Base-by-base conservation (phyloP, 1,140 invertebrate species). In the Melipona quadrifasciata region DNA sequence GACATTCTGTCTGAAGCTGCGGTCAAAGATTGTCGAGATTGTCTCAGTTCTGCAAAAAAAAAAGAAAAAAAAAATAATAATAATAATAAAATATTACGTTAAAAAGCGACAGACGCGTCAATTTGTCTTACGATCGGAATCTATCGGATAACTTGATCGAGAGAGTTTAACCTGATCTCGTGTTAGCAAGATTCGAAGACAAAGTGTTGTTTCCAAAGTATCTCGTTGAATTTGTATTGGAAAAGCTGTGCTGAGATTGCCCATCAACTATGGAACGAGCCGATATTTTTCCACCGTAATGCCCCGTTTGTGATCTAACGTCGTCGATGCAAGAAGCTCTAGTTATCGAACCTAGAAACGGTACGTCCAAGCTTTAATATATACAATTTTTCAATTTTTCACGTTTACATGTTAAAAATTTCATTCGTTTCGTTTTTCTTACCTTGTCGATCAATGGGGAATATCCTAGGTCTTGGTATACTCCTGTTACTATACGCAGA, bases 401-500 rank as follows among this genome's bases (percentile, higher is more conserved):
- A 47, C 8, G 47, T 51, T 75, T 77, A 61, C n/a, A 61, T 4
- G 12, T 12, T 4, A 1, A 21, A 21, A 57, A 24, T 0, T 3
- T 24, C 2, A 10, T 24, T 58, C 6, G 16, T 31, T 34, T 19
- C 31, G 3, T 73, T 64, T 16, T 19, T n/a, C 10, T 61, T 87
- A 93, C 93, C 95, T 96, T 96, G 95, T 92, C 97, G 95, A 93
- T 97, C 95, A 79, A 97, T 95, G 80, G 97, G 95, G 95, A 97
- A 97, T 94, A 98, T 97, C 89, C 97, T 94, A 4, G 97, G 97
- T 80, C 98, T 95, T n/a, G 97, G 98, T 92, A 98, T 98, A 84
- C 97, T 98, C 90, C 98, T 95, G 81, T 97, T 97, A 92, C 98
- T 98, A 93, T 99, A 98, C 27, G 97, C 97, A 4, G 98, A 99